Conservation (phyloP, 2,888 invertebrate species). For the Acanthoscelides obtectus region DNA sequence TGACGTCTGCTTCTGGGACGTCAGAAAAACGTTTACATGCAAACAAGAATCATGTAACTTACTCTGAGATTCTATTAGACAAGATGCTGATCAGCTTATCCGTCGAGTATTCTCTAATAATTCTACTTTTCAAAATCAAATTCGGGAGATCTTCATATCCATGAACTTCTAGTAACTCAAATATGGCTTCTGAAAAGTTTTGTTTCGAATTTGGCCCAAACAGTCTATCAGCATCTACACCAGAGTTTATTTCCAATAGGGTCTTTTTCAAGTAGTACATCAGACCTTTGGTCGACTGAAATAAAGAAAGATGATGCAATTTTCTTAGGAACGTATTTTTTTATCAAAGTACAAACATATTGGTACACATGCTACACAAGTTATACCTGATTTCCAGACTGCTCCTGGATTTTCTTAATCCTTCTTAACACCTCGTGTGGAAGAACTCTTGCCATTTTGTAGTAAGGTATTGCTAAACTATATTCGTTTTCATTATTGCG, state of each 20-base stretch:
- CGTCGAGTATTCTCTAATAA: conserved; percentile 53
- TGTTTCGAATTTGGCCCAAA: conserved; percentile 42
- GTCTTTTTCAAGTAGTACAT: conserved; percentile 43
- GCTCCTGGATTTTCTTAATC: conserved; percentile 43
- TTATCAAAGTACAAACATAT: no score
- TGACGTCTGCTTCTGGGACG: no score
- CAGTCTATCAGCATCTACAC: conserved; percentile 48
- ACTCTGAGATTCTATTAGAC: conserved; percentile 34
- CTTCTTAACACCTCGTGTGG: conserved; percentile 49
- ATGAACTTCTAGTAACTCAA: conserved; percentile 45
- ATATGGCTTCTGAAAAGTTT: conserved; percentile 44
- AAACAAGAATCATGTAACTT: no score
- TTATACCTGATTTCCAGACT: conserved; percentile 39
- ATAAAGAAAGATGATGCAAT: no score
- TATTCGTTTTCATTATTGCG: conserved; percentile 38
- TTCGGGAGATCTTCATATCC: conserved; percentile 48
- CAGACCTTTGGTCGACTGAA: conserved; percentile 41
- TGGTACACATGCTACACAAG: no score
- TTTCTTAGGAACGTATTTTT: no score
- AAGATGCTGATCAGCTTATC: conserved; percentile 52
- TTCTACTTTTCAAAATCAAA: conserved; percentile 51
- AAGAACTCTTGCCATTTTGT: conserved; percentile 51
- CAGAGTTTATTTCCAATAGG: conserved; percentile 45
- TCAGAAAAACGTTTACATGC: no score
- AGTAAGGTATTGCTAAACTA: conserved; percentile 51